phyloP scores from a whole-genome alignment of 1,140 invertebrate species.

The Varroa destructor region DNA sequence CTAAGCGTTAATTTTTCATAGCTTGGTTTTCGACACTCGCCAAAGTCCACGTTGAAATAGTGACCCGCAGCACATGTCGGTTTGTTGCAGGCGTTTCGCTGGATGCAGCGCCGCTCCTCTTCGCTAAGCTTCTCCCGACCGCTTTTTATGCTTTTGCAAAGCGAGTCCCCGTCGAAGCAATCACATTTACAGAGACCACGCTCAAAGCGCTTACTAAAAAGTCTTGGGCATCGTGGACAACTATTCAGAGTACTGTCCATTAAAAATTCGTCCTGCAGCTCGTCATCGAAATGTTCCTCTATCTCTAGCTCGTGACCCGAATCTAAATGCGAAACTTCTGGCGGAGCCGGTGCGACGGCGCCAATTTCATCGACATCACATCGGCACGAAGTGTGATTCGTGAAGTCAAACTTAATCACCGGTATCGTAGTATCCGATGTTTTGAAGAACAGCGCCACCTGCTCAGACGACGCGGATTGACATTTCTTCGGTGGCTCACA shows the following conservation, averaged over 20 bases:
- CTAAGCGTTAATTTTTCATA: not conserved
- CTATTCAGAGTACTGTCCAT: not conserved
- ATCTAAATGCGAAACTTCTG: not conserved
- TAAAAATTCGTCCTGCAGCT: not conserved
- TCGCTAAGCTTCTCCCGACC: not conserved
- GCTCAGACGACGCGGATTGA: not conserved
- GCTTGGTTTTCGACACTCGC: conserved; percentile 9
- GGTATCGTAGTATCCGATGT: not conserved
- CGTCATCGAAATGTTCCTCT: not conserved
- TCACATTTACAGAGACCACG: conserved; percentile 11
- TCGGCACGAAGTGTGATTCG: conserved; percentile 13
- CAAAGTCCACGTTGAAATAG: not conserved
- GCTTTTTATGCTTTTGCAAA: not conserved
- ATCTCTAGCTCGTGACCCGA: not conserved
- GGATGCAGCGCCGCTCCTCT: conserved; percentile 8
- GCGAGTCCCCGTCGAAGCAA: conserved; percentile 9
- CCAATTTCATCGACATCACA: not conserved
- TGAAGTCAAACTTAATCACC: not conserved
- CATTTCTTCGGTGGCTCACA: not conserved
- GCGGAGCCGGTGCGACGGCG: not conserved
- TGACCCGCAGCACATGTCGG: not conserved
- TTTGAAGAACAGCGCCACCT: not conserved
- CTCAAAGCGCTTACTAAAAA: conserved; percentile 1
- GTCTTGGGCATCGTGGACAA: conserved; percentile 7
- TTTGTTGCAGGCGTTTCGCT: not conserved